These are phyloP conservation scores for Lepidurus arcticus DNA, from an alignment of 1,140 invertebrate genomes.

Conservation along the genomic window DNA sequence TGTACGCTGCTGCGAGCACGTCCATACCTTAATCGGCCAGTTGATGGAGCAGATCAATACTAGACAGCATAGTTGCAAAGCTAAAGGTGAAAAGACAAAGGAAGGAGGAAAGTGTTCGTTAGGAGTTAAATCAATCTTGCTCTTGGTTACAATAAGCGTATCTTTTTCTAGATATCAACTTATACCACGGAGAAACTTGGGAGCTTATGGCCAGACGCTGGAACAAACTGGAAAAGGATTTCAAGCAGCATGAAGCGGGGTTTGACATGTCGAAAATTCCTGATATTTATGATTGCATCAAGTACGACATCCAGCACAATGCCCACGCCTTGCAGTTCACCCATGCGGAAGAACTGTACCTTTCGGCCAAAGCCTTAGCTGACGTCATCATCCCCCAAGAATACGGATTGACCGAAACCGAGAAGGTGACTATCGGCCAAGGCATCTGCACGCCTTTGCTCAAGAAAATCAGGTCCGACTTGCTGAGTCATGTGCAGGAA, in stretches of 20 bases:
- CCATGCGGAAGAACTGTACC: slow-evolving; percentile 89
- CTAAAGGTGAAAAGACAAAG: slow-evolving; percentile 56
- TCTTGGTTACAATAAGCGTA: background rate
- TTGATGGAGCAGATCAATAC: slow-evolving; percentile 76
- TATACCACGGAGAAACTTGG: slow-evolving; percentile 99
- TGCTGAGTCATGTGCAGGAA: slow-evolving; percentile 87
- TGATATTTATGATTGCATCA: slow-evolving; percentile 99
- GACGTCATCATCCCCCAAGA: slow-evolving; percentile 99
- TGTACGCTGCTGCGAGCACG: slow-evolving; percentile 82
- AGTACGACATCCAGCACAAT: slow-evolving; percentile 98
- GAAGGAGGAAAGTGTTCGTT: background rate
- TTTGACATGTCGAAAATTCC: slow-evolving; percentile 99
- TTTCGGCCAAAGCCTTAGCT: slow-evolving; percentile 89
- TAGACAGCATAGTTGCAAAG: slow-evolving; percentile 80
- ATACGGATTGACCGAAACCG: slow-evolving; percentile 91
- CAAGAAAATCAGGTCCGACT: slow-evolving; percentile 91
- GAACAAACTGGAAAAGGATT: slow-evolving; percentile 99
- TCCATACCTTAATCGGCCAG: slow-evolving; percentile 77
- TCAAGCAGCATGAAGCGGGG: slow-evolving; percentile 78
- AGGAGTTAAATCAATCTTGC: slow-evolving; percentile 25
- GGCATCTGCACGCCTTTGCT: slow-evolving; percentile 94
- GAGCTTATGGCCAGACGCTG: slow-evolving; percentile 95
- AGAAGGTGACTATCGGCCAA: slow-evolving; percentile 94
- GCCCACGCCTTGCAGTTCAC: slow-evolving; percentile 90
- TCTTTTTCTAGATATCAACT: slow-evolving; percentile 62